Base-by-base conservation (phyloP, 2,113 vertebrate genomes). In the Ranitomeya imitator region DNA sequence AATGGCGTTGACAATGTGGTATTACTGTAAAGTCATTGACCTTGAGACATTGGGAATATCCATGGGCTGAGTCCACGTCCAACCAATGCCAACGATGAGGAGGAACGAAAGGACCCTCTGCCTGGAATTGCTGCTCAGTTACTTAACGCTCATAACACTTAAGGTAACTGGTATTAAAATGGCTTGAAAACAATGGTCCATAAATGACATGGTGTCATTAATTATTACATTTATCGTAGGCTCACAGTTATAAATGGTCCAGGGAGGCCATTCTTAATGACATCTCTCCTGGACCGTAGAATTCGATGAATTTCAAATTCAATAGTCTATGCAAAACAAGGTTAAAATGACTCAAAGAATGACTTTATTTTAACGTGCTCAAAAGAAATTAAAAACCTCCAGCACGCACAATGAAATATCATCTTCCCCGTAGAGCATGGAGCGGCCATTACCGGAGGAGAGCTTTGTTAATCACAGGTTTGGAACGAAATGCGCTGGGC, bases 311-410 rank as follows among this genome's bases (percentile, higher is more conserved):
- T 94, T 94, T 92, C 90, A 91, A 93, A 89, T 93, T 90, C 91
- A 93, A 90, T 85, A 90, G 85, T 93, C 92, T 94, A 90, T 94
- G 93, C 92, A 93, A 95, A 96, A 94, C 92, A 95, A 94, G 93
- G 93, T 94, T 94, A 93, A 94, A 94, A 91, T 90, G 91, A 86
- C 92, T 92, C 86, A 92, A 93, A 93, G 92, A 89, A 89, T 83
- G 90, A 93, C 91, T 93, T 16, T 92, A 74, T 93, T 93, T 94
- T 93, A 94, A 94, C 93, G 89, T 90, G 90, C 91, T 91, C 8
- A 88, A 90, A 92, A 90, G 91, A 92, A 94, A 95, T 93, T 93
- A 93, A 94, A 93, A 95, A 90, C 90, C 90, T 91, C 85, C 85
- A 92, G 91, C 87, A 87, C 86, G 21, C 78, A 93, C 89, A 86